Conservation (phyloP, 2,113 vertebrate genomes). For the Anarrhichthys ocellatus region DNA sequence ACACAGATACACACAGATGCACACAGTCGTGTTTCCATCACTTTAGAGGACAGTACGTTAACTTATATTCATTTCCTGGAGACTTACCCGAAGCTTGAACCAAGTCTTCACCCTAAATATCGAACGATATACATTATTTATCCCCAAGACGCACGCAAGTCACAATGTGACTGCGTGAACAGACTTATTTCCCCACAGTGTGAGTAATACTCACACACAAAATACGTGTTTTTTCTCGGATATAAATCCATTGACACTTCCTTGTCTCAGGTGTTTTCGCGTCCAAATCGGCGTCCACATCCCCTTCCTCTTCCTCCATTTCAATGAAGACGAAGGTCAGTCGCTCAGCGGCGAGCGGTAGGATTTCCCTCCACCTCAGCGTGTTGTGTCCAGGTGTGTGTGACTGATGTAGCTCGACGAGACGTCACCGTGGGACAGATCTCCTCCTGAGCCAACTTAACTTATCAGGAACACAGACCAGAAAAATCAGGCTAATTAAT, state of each 20-base stretch:
- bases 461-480: conserved; percentile 74
- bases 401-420: conserved; percentile 36
- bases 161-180: background rate
- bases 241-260: conserved; percentile 1
- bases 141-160: background rate
- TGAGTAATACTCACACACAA: background rate
- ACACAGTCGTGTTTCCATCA: background rate
- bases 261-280: conserved; percentile 23
- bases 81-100: background rate
- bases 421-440: conserved; percentile 54
- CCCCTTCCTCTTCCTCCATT: conserved; percentile 4
- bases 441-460: conserved; percentile 80
- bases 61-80: background rate
- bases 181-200: background rate
- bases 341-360: background rate
- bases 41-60: background rate
- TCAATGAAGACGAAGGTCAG: conserved; percentile 26
- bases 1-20: background rate
- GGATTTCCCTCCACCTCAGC: background rate
- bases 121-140: background rate
- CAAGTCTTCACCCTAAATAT: background rate
- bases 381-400: conserved; percentile 70
- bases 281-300: background rate
- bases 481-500: conserved; percentile 88
- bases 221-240: background rate